A percentile compares a stretch with the other conserved stretches of the same genome.
phyloP scores from a whole-genome alignment of 64 coral and sea anemone genomes.

The Montipora capricornis region DNA sequence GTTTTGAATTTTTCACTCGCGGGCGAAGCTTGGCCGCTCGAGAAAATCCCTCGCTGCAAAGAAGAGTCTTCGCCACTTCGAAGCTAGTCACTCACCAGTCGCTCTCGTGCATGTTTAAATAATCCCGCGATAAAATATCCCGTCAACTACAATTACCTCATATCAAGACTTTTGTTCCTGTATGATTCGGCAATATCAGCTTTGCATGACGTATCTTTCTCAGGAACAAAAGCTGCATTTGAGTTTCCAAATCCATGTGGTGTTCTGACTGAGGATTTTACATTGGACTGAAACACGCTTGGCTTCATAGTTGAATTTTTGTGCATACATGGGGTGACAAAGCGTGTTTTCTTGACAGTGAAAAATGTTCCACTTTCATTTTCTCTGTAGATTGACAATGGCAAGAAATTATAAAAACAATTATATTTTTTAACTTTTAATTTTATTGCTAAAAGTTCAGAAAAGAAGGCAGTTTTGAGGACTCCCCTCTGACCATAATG shows the following conservation, averaged over 20 bases:
- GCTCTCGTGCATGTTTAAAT: too few relatives aligned
- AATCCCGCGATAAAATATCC: too few relatives aligned
- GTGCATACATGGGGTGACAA: not conserved
- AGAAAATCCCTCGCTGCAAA: too few relatives aligned
- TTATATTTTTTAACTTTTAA: too few relatives aligned
- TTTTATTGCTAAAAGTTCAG: too few relatives aligned
- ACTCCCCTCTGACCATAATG: too few relatives aligned
- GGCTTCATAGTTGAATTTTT: not conserved
- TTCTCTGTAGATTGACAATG: not conserved
- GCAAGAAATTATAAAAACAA: not conserved
- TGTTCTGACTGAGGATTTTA: not conserved
- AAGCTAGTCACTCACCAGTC: too few relatives aligned
- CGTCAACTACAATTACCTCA: not conserved
- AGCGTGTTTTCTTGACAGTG: slow-evolving; percentile 13
- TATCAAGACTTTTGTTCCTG: slow-evolving; percentile 32
- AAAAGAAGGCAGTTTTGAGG: too few relatives aligned
- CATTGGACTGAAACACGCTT: not conserved
- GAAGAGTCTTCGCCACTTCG: too few relatives aligned
- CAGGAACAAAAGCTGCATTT: not conserved
- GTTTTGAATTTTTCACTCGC: too few relatives aligned
- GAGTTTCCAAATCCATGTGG: not conserved
- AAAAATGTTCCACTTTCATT: not conserved
- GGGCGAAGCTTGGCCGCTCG: too few relatives aligned
- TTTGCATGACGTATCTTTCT: not conserved
- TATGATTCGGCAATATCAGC: not conserved